Evolutionary conservation across 2,888 invertebrate genomes (phyloP).

Genomic region (Himalopsyche anomala): DNA sequence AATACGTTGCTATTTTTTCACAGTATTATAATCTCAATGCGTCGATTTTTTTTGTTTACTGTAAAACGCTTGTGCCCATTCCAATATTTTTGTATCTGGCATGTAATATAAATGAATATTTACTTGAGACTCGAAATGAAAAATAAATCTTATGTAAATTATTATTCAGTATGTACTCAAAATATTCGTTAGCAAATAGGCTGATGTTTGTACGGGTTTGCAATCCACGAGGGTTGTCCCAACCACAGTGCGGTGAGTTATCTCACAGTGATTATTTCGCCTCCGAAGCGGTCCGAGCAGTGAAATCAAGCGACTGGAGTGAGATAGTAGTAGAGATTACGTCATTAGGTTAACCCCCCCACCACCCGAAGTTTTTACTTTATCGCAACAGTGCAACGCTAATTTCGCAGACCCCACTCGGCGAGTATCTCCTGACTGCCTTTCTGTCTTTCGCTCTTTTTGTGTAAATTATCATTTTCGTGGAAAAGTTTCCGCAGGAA

Average conservation of each 20-base stretch:
- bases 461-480: slow-evolving; percentile 23
- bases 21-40: too few relatives aligned
- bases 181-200: too few relatives aligned
- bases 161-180: too few relatives aligned
- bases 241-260: slow-evolving; percentile 1
- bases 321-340: slow-evolving; percentile 1
- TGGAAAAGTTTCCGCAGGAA: neutral
- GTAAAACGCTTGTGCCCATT: too few relatives aligned
- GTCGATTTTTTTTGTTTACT: too few relatives aligned
- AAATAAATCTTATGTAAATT: too few relatives aligned
- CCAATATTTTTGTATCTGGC: too few relatives aligned
- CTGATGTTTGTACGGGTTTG: neutral
- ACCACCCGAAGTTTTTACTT: slow-evolving; percentile 18
- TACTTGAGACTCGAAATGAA: too few relatives aligned
- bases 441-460: slow-evolving; percentile 3
- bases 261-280: slow-evolving; percentile 2
- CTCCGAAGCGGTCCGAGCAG: neutral
- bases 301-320: slow-evolving; percentile 24
- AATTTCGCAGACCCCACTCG: neutral
- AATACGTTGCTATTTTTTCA: too few relatives aligned
- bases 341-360: slow-evolving; percentile 26
- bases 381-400: slow-evolving; percentile 34
- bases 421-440: neutral
- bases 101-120: too few relatives aligned
- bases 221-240: neutral